Evolutionary conservation across 2,113 vertebrate genomes (phyloP).

Genomic region (Nettapus auritus): DNA sequence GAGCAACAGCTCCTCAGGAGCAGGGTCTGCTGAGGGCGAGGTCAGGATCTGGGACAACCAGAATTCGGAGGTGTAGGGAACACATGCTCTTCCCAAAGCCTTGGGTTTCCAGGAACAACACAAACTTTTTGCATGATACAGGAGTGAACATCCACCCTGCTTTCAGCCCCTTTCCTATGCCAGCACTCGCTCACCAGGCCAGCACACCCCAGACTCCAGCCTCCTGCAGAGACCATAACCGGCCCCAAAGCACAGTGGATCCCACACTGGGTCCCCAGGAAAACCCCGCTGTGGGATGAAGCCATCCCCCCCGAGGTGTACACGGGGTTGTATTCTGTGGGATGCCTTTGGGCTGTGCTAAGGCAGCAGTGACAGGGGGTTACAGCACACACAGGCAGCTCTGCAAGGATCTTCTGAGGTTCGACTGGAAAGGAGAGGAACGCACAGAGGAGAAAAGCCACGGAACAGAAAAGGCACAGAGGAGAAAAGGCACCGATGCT

Average conservation of each 20-base stretch:
- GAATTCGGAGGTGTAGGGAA: background rate
- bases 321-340: no score
- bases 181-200: background rate
- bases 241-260: no score
- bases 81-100: background rate
- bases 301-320: no score
- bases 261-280: no score
- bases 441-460: background rate
- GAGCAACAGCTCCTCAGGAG: background rate
- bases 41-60: background rate
- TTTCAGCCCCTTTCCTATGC: background rate
- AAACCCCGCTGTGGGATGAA: no score
- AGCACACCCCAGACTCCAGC: no score
- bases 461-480: background rate
- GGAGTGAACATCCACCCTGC: background rate
- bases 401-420: background rate
- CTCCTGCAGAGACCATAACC: no score
- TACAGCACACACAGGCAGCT: background rate
- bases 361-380: background rate
- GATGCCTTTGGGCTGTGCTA: background rate
- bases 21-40: fast-evolving
- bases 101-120: background rate
- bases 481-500: background rate
- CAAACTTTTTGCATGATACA: background rate
- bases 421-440: background rate